Conservation (phyloP, 2,888 invertebrate genomes). For the Caenorhabditis angaria region DNA sequence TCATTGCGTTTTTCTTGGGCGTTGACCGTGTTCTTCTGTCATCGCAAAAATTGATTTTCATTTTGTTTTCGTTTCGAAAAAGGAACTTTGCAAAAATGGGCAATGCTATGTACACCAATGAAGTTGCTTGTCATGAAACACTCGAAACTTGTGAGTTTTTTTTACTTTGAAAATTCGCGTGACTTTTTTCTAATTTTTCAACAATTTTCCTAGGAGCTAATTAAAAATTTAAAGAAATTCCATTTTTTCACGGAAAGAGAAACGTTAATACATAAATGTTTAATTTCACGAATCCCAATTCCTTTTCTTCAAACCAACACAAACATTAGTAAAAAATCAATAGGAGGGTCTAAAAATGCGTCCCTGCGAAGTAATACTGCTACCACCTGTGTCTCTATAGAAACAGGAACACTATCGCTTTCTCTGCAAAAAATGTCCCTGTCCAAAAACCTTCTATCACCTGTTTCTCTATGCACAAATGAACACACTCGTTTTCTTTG, state of each 20-base stretch:
- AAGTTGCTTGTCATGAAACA: constrained; percentile 62
- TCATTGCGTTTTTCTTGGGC: constrained; percentile 31
- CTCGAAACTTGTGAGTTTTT: constrained; percentile 60
- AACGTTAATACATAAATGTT: too few species aligned
- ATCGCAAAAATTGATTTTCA: constrained; percentile 13
- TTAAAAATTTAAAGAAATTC: not conserved
- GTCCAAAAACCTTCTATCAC: too few species aligned
- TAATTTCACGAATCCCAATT: too few species aligned
- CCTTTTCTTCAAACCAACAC: too few species aligned
- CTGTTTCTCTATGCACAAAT: too few species aligned
- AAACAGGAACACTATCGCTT: not conserved
- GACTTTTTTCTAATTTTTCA: not conserved
- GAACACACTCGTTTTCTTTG: not conserved
- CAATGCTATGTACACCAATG: constrained; percentile 61
- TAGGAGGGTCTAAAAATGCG: too few species aligned
- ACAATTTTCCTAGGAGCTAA: not conserved
- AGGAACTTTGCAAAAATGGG: constrained; percentile 48
- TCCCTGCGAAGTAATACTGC: too few species aligned
- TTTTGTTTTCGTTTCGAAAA: constrained; percentile 12
- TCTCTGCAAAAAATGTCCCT: not conserved
- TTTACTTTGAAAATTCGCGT: constrained; percentile 11
- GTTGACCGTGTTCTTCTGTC: constrained; percentile 19
- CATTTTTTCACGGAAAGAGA: too few species aligned
- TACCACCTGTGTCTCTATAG: too few species aligned
- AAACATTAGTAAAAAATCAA: too few species aligned